A percentile compares a stretch with the other conserved stretches of the same genome.
Conservation (phyloP, 2,797 vertebrate species). For the Orientallactaga sibirica region DNA sequence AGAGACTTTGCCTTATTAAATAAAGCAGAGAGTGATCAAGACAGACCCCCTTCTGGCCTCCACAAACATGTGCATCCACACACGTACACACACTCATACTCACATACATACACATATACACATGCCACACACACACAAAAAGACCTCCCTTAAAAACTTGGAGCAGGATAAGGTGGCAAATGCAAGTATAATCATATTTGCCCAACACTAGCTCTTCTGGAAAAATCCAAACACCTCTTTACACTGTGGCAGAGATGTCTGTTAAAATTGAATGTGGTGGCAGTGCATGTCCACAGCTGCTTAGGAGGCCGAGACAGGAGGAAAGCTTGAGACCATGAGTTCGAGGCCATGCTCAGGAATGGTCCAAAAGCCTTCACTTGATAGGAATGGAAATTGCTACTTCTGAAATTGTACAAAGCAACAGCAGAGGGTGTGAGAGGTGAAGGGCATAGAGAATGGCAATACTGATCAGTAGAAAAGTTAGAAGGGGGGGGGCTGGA, state of each 20-base stretch:
- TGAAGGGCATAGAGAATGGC: background rate
- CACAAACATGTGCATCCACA: no score
- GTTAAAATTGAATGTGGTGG: background rate
- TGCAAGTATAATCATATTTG: background rate
- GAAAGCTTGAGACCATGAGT: no score
- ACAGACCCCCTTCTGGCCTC: no score
- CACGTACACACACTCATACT: no score
- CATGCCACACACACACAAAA: background rate
- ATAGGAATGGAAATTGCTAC: constrained; percentile 28
- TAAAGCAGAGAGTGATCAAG: no score
- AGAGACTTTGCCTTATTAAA: no score
- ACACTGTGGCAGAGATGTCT: background rate
- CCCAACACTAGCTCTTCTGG: background rate
- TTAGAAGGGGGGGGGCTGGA: background rate
- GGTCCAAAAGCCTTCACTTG: background rate
- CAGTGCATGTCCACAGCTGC: background rate
- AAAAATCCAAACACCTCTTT: background rate
- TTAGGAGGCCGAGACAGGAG: background rate
- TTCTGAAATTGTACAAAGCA: constrained; percentile 1
- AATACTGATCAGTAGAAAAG: constrained; percentile 23
- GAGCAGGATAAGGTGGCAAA: background rate
- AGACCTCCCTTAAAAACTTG: background rate
- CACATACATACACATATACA: no score
- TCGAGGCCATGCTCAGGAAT: background rate
- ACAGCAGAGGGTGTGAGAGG: background rate